Conservation (phyloP, 2,113 vertebrate species). For the Noturus placidus region DNA sequence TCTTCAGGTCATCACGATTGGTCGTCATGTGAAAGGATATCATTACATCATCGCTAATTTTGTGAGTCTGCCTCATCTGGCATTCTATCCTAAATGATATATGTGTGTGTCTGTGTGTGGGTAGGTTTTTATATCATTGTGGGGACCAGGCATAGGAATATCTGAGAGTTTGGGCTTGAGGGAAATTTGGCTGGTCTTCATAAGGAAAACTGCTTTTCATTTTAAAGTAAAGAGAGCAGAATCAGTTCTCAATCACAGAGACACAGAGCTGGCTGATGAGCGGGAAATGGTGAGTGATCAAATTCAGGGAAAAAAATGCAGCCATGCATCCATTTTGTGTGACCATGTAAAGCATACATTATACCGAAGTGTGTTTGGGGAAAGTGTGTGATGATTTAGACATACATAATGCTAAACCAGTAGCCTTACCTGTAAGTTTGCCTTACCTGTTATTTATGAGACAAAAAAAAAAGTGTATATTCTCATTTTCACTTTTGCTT, state of each 20-base stretch:
- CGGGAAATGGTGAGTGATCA: neutral
- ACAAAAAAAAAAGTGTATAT: too few relatives aligned
- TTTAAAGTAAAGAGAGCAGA: neutral
- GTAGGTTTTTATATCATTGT: constrained; percentile 27
- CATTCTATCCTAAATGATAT: neutral
- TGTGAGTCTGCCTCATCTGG: constrained; percentile 71
- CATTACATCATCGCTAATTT: constrained; percentile 98
- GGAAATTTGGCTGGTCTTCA: too few relatives aligned
- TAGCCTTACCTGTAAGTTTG: neutral
- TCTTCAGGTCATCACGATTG: constrained; percentile 93
- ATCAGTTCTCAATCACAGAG: neutral
- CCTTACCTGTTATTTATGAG: neutral
- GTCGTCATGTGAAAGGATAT: constrained; percentile 94
- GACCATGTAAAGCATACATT: neutral
- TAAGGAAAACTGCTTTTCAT: neutral
- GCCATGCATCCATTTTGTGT: neutral
- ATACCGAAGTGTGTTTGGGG: neutral
- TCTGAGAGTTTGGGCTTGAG: neutral
- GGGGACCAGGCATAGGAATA: neutral
- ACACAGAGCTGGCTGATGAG: neutral
- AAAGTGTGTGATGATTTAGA: neutral
- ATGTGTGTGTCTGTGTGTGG: neutral
- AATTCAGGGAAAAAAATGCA: neutral
- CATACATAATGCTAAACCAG: neutral
- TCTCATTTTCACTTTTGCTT: neutral